Percentiles rank a stretch among this genome's conserved stretches.
Conservation (phyloP, 2,888 invertebrate species). For the Agrilus cyanescens region DNA sequence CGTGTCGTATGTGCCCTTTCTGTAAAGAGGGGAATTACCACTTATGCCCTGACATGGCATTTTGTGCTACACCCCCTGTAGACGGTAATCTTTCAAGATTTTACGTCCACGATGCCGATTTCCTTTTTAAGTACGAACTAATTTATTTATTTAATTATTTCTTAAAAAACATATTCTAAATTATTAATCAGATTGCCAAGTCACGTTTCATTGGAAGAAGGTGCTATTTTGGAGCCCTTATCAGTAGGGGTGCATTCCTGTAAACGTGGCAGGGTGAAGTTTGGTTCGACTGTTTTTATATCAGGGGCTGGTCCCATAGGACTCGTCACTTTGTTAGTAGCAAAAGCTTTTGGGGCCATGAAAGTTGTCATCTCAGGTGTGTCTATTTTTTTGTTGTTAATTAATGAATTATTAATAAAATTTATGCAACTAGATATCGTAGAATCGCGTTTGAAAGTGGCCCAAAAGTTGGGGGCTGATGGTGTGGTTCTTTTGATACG, state of each 20-base stretch:
- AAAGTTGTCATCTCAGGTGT: constrained; percentile 38
- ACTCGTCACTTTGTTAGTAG: constrained; percentile 64
- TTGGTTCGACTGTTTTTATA: constrained; percentile 62
- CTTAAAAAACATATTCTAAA: too few species aligned
- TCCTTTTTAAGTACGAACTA: constrained; percentile 62
- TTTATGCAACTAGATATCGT: constrained; percentile 46
- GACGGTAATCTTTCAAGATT: constrained; percentile 81
- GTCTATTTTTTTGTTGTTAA: neutral
- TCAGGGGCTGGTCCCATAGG: constrained; percentile 86
- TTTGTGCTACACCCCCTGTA: constrained; percentile 91
- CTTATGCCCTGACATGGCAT: constrained; percentile 74
- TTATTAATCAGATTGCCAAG: constrained; percentile 61
- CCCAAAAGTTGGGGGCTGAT: constrained; percentile 69
- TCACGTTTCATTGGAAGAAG: constrained; percentile 84
- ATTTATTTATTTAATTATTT: too few species aligned
- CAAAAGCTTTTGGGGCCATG: constrained; percentile 76
- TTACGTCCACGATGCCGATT: constrained; percentile 83
- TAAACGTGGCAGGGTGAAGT: constrained; percentile 62
- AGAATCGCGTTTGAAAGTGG: constrained; percentile 59
- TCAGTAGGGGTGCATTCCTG: constrained; percentile 93
- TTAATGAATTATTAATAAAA: neutral
- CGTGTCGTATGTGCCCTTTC: constrained; percentile 70
- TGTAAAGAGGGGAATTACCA: constrained; percentile 88
- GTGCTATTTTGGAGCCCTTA: constrained; percentile 85
- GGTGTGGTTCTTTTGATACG: constrained; percentile 47